Percentiles rank a stretch among this genome's conserved stretches.
These are phyloP conservation scores for Drusus annulatus DNA, from an alignment of 1,140 invertebrate genomes.

Conservation along the genomic window DNA sequence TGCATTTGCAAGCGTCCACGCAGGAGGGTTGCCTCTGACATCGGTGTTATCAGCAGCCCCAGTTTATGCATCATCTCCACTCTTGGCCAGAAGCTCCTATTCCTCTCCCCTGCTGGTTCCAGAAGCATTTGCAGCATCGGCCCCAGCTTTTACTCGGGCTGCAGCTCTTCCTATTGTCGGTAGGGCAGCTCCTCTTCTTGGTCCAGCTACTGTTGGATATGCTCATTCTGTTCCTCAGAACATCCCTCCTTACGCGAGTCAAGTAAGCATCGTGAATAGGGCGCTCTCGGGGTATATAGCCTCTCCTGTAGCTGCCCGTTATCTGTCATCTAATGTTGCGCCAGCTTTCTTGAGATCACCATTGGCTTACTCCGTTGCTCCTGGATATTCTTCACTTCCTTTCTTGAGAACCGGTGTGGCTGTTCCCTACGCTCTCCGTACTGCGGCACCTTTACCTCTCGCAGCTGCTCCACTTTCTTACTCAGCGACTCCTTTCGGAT, in stretches of 20 bases:
- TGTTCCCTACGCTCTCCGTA: conserved; percentile 22
- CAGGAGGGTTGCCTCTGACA: conserved; percentile 42
- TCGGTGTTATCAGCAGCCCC: conserved; percentile 54
- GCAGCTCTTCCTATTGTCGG: conserved; percentile 45
- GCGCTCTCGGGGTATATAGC: conserved; percentile 63
- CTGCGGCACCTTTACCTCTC: conserved; percentile 48
- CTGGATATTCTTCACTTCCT: conserved; percentile 61
- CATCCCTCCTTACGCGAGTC: conserved; percentile 71
- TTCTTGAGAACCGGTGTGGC: conserved; percentile 12
- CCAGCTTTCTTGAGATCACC: conserved; percentile 59
- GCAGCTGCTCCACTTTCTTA: conserved; percentile 49
- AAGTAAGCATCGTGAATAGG: conserved; percentile 70
- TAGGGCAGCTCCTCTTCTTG: conserved; percentile 57
- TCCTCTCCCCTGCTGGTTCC: conserved; percentile 17
- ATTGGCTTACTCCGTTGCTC: conserved; percentile 59
- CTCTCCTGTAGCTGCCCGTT: conserved; percentile 48
- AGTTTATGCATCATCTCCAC: conserved; percentile 61
- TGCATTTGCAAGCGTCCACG: conserved; percentile 13
- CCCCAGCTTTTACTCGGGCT: conserved; percentile 27
- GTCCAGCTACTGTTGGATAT: conserved; percentile 64
- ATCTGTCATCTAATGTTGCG: conserved; percentile 10
- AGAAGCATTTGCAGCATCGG: conserved; percentile 27
- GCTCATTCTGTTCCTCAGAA: conserved; percentile 71
- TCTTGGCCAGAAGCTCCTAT: conserved; percentile 10
- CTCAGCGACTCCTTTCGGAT: conserved; percentile 44